Conservation (phyloP, 92 coral and sea anemone genomes). For the Epizoanthus stellaris region DNA sequence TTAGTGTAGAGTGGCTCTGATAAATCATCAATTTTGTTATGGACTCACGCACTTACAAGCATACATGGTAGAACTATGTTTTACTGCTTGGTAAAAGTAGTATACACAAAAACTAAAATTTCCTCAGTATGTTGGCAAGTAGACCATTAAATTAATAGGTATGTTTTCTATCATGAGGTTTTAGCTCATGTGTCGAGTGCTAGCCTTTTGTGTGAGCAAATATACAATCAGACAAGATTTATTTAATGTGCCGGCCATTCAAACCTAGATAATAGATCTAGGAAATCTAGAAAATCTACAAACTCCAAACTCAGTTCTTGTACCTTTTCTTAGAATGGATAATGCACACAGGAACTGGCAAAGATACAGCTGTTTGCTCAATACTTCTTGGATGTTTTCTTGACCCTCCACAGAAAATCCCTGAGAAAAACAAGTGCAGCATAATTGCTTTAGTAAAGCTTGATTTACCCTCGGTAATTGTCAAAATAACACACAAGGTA, state of each 20-base stretch:
- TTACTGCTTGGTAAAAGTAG: too few relatives aligned
- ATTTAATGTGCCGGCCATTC: neutral
- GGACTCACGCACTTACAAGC: too few relatives aligned
- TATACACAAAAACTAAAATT: too few relatives aligned
- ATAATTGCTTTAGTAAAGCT: neutral
- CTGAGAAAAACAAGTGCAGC: constrained; percentile 40
- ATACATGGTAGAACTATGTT: too few relatives aligned
- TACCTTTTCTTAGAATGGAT: constrained; percentile 91
- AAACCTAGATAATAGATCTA: neutral
- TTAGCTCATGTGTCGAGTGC: neutral
- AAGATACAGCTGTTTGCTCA: constrained; percentile 90
- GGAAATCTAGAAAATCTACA: neutral
- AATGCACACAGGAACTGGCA: constrained; percentile 96
- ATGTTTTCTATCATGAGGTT: too few relatives aligned
- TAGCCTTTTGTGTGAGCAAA: too few relatives aligned
- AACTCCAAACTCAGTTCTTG: neutral
- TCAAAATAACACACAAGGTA: too few relatives aligned
- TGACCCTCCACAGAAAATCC: constrained; percentile 98
- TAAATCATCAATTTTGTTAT: too few relatives aligned
- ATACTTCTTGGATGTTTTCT: constrained; percentile 94
- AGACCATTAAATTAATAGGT: too few relatives aligned
- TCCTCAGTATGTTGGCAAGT: too few relatives aligned
- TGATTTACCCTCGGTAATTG: neutral
- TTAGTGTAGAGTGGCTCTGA: too few relatives aligned
- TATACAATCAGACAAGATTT: too few relatives aligned